Base-by-base conservation (phyloP, 1,140 invertebrate species). In the Zaprionus gabonicus region DNA sequence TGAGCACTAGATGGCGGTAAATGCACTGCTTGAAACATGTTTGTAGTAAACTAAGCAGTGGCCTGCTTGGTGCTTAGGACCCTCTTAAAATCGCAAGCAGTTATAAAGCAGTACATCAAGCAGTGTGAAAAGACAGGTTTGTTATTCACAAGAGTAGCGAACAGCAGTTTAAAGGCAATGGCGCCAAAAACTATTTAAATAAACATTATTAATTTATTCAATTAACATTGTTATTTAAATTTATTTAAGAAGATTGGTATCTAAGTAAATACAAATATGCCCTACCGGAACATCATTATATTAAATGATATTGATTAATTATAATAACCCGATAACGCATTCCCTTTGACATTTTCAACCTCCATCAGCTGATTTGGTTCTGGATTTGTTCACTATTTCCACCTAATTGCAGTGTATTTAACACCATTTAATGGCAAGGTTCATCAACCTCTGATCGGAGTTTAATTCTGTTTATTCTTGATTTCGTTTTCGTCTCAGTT, bases 401-500 rank as follows among this genome's bases (percentile, higher is more conserved):
- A 46, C 12, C 9, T 67, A 67, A 69, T 65, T 58, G 20, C 60
- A 71, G 78, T 71, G 78, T 76, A 79, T 66, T 76, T 73, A 84
- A 71, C 74, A 81, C 74, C 68, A 81, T 70, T 88, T 57, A 68
- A 31, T 49, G 36, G 17, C 9, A 34, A 46, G 65, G 84, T 88
- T 84, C 85, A 49, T 62, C 78, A 78, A 88, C 73, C 85, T 63
- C 66, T 74, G 38, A 23, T 23, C n/a, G 60, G 46, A 38, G 41
- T 65, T 68, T 41, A 70, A 12, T 77, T 66, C 28, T 67, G 57
- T 72, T 63, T 46, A 10, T 38, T 41, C 46, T 67, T 17, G 68
- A 70, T 70, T 57, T 77, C 73, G 38, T 71, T 77, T 63, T 79
- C 12, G 46, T 51, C 12, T 49, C 44, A 12, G 17, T 65, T 71